These are phyloP conservation scores for Microtus ochrogaster DNA, from an alignment of 2,113 vertebrate species.

Conservation along the genomic window DNA sequence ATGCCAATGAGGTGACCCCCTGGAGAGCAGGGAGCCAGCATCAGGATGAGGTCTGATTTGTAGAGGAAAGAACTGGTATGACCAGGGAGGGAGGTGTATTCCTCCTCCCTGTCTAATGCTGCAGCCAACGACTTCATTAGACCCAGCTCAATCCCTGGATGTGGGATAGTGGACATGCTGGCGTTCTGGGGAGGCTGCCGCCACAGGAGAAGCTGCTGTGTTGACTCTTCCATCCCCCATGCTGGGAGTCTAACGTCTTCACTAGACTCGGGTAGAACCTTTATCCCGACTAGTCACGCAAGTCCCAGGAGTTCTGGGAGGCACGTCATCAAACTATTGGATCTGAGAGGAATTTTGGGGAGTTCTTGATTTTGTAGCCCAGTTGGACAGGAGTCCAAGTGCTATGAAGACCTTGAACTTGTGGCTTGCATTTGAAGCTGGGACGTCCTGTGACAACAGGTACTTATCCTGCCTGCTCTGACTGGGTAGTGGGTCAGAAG, in stretches of 20 bases:
- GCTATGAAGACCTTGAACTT: neutral
- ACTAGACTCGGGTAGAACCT: neutral
- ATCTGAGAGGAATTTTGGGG: neutral
- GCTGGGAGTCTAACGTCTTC: neutral
- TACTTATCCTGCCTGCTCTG: neutral
- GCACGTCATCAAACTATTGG: neutral
- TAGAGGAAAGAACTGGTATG: neutral
- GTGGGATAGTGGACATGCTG: neutral
- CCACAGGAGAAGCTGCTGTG: neutral
- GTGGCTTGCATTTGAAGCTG: neutral
- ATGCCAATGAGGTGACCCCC: neutral
- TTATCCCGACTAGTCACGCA: neutral
- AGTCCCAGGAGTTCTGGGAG: neutral
- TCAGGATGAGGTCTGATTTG: neutral
- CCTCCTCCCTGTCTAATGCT: neutral
- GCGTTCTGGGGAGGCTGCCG: rapidly evolving
- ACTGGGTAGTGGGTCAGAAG: neutral
- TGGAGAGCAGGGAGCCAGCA: no score
- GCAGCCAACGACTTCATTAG: neutral
- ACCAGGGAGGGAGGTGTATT: neutral
- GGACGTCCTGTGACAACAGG: neutral
- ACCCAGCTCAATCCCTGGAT: neutral
- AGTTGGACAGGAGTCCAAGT: neutral
- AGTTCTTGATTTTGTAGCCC: neutral
- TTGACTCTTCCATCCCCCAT: no score